Base-by-base conservation (phyloP, 2,888 invertebrate species). In the Kryphioiulus occultus region DNA sequence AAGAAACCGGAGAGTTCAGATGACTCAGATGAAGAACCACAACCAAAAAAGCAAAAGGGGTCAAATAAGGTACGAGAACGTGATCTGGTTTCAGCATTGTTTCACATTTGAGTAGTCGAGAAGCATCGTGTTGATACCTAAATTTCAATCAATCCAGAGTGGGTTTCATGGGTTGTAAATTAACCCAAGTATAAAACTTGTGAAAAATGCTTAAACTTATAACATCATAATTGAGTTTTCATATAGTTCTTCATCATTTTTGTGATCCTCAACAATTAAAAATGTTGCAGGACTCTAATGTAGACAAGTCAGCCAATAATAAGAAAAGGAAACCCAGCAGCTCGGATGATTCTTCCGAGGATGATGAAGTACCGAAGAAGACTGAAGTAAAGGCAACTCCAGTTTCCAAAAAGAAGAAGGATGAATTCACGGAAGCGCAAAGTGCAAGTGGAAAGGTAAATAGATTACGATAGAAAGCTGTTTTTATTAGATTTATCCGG, bases 361-460 rank as follows among this genome's bases (percentile, higher is more conserved):
- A 82, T 35, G 83, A 15, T 30, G 83, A 82, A n/a, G 83, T 19
- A n/a, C 30, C 83, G n/a, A 30, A 82, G 83, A 82, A 82, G 15
- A 12, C 35, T 82, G 83, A 12, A 32, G 83, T 15, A 9, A 19
- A 17, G 30, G 83, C 30, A 15, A n/a, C 5, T 32, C 12, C 35
- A 32, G 83, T 1, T 12, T 32, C 12, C 83, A 82, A 82, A 32
- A 35, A 82, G 83, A 35, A 32, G 7, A 82, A 35, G 83, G 2
- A 82, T 35, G 83, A 35, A 9, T 4, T n/a, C 12, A 15, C 83
- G 2, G 35, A 17, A 32, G 12, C 5, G 30, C 83, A 35, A 17
- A 17, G 15, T 15, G 15, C 15, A 17, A 47, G 47, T 15, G 47
- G 47, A 47, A 47, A 47, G 47, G 47, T 47, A 47, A 47, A 39